Evolutionary conservation across 2,113 vertebrate genomes (phyloP), one percentile per base, ranked within the genome.

Genomic region (Acanthochromis polyacanthus): DNA sequence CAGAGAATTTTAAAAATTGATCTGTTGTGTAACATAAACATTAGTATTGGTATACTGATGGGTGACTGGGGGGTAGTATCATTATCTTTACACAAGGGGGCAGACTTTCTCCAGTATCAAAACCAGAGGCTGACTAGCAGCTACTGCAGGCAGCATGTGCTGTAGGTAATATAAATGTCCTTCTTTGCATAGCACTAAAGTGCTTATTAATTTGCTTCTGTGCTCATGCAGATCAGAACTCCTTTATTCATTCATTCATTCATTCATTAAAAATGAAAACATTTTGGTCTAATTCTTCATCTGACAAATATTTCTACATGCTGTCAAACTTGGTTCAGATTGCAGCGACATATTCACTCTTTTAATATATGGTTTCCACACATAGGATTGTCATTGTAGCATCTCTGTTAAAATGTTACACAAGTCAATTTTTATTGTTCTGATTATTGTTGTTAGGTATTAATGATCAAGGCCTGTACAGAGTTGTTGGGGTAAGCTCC

Each of bases 401-500:
- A 19, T 60, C n/a, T 59, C 23, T 1, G 25, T 45, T 45, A 40
- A 60, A 11, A 15, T 5, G 12, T 56, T 17, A 7, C 15, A 1
- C 10, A 3, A 57, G 61, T 43, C 3, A 43, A 43, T 43, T 43
- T 43, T 43, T 15, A 15, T 36, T 10, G 2, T 73, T 32, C n/a
- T 71, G 65, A 5, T 23, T 28, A 38, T 66, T 63, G 2, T 56
- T 48, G n/a, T 71, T 89, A 99, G 98, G 98, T 91, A 98, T 99
- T 92, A 97, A 97, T 88, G 98, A 99, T 93, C 97, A 99, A 95
- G 98, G 98, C 91, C 66, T 99, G 81, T 99, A 99, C 94, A 95
- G 98, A 96, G 95, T 99, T 92, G 98, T 97, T 69, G 98, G 98
- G 62, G 97, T 99, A 90, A 98, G 96, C 95, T 99, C 97, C 92